Conservation (phyloP, 2,113 vertebrate genomes). For the Neolamprologus longior region DNA sequence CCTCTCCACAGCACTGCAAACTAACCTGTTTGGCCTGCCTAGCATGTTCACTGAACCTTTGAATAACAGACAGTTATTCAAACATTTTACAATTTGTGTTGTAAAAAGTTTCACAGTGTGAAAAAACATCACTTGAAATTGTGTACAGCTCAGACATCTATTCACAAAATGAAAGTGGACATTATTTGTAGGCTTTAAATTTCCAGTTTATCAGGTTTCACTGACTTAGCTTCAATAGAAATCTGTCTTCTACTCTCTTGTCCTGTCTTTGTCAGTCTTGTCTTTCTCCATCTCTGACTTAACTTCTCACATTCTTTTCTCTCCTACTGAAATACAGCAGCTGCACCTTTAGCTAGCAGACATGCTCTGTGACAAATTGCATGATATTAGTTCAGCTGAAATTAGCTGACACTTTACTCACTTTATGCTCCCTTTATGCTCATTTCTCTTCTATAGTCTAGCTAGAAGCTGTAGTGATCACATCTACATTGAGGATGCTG, state of each 20-base stretch:
- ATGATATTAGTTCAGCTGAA: background rate
- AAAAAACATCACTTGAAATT: background rate
- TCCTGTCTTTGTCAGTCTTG: background rate
- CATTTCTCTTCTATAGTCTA: background rate
- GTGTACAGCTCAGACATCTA: background rate
- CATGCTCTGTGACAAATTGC: background rate
- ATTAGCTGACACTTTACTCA: background rate
- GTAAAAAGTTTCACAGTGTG: background rate
- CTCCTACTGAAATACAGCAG: background rate
- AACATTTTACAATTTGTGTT: background rate
- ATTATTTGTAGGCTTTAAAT: background rate
- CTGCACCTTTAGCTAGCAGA: background rate
- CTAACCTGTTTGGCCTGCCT: background rate
- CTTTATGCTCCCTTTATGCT: background rate
- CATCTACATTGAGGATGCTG: background rate
- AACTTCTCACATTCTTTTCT: background rate
- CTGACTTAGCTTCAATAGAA: background rate
- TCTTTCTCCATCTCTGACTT: background rate
- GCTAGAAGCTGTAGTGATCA: background rate
- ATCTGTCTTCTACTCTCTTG: background rate
- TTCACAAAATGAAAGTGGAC: background rate
- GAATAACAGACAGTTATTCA: background rate
- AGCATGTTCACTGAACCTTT: background rate
- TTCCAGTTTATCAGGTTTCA: background rate
- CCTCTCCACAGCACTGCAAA: background rate